Percentiles rank a stretch among this genome's conserved stretches.
phyloP scores from a whole-genome alignment of 2,888 invertebrate genomes.

The Tipula vernalis region DNA sequence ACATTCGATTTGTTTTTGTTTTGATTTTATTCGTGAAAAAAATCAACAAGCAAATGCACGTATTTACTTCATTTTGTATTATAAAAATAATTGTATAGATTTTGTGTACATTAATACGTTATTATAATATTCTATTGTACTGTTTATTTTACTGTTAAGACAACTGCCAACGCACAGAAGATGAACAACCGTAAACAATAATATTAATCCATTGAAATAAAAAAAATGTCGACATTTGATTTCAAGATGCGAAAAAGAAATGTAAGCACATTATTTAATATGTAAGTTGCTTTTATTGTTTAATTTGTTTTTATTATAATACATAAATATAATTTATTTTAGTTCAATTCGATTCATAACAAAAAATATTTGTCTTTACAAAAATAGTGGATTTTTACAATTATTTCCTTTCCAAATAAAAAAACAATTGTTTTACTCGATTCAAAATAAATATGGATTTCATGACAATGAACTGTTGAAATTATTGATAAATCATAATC shows the following conservation, averaged over 20 bases:
- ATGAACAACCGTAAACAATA: neutral
- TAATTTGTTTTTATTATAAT: neutral
- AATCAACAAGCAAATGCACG: no score
- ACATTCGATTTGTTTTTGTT: no score
- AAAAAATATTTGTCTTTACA: constrained; percentile 11
- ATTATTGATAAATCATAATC: constrained; percentile 11
- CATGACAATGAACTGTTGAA: constrained; percentile 13
- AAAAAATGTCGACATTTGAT: neutral
- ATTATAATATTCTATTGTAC: no score
- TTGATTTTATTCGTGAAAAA: no score
- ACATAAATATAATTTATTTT: neutral
- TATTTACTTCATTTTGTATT: no score
- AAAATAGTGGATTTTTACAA: constrained; percentile 11
- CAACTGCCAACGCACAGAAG: no score
- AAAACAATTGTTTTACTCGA: constrained; percentile 12
- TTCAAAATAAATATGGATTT: constrained; percentile 13
- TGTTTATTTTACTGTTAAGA: no score
- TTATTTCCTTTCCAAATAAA: constrained; percentile 13
- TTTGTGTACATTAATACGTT: no score
- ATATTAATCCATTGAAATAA: neutral
- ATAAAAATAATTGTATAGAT: no score
- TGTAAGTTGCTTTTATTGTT: neutral
- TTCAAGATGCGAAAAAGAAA: neutral
- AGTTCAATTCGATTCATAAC: constrained; percentile 14
- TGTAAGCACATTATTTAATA: neutral